Evolutionary conservation across 2,888 invertebrate species (phyloP), one percentile per base, ranked within the genome.

Genomic region (Lordiphosa andalusiaca): DNA sequence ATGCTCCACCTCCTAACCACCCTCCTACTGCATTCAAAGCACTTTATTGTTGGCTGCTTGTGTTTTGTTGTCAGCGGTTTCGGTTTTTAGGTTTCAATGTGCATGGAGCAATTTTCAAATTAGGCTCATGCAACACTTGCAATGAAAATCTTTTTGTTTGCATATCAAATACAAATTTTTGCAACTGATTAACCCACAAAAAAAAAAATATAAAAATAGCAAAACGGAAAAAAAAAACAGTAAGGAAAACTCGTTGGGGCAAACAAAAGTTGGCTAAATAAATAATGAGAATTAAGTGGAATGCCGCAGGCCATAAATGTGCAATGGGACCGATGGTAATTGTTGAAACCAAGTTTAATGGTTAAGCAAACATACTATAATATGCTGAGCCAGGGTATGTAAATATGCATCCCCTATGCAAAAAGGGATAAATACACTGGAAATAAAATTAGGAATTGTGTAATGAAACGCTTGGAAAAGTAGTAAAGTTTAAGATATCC

Each of bases 21-120:
- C 25, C 6, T 2, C 25, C 25, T 6, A 25, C 25, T 25, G 30
- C 30, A 30, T 30, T 30, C 30, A 25, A 6, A n/a, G 10, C 9
- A 10, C 3, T 19, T 10, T 10, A 40, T n/a, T 23, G 12, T 47
- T 54, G 25, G 37, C 56, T 56, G 19, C 21, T 12, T 4, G 30
- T 50, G 36, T 47, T 53, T 42, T 56, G 30, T 39, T 60, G 50
- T 19, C 36, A 51, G 73, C 46, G 71, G 73, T 65, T 70, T 65
- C 49, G 72, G 69, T 41, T 74, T 63, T 67, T 60, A 36, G 55
- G 57, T 66, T 69, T 63, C 59, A 60, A 62, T 72, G 59, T 46
- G 73, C 76, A 64, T 46, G 53, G 66, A 56, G 83, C 86, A 86
- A 87, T 86, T 86, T 87, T 77, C 75, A 84, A 86, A 86, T 87